Conservation (phyloP, 2,888 invertebrate genomes). For the Notodonta dromedarius region DNA sequence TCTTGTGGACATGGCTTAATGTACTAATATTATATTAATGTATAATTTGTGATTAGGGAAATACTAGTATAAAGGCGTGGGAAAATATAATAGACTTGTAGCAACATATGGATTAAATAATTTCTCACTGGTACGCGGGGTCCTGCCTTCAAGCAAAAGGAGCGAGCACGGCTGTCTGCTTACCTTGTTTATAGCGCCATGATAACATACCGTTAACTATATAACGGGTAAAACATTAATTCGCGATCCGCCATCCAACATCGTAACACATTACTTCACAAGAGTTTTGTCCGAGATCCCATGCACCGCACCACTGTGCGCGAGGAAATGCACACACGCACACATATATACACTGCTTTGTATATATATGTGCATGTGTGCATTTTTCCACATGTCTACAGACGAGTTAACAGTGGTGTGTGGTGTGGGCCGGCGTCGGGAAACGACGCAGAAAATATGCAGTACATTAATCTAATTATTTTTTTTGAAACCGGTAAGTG, state of each 20-base stretch:
- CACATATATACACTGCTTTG: not conserved
- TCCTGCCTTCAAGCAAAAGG: too few species aligned
- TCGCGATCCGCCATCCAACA: not conserved
- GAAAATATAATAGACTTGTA: too few species aligned
- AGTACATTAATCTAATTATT: not conserved
- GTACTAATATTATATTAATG: too few species aligned
- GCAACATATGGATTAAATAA: too few species aligned
- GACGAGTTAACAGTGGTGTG: not conserved
- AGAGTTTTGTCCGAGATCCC: not conserved
- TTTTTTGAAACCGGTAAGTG: not conserved
- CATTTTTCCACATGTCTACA: not conserved
- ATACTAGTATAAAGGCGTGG: too few species aligned
- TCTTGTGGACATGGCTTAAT: too few species aligned
- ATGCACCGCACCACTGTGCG: not conserved
- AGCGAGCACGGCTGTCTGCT: too few species aligned
- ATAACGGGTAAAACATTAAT: too few species aligned
- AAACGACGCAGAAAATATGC: constrained; percentile 5
- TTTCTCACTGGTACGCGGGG: too few species aligned
- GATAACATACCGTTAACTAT: too few species aligned
- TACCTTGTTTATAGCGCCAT: too few species aligned
- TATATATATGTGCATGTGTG: not conserved
- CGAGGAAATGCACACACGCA: constrained; percentile 1
- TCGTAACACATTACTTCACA: not conserved
- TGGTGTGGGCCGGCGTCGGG: not conserved
- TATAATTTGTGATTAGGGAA: too few species aligned